phyloP scores from a whole-genome alignment of 1,140 invertebrate species.

The Asbolus verrucosus region DNA sequence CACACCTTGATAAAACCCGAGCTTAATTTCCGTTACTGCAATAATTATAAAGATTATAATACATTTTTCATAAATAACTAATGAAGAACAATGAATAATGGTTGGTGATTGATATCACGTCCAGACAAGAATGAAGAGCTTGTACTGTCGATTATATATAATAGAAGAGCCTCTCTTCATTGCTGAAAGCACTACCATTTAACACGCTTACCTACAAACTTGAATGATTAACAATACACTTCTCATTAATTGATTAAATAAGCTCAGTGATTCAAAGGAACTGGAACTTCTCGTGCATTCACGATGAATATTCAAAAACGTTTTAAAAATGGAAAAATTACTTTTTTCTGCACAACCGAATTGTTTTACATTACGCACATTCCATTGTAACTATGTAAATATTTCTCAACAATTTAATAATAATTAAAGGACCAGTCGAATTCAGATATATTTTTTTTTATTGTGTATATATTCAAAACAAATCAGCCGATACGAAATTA shows the following conservation, averaged over 20 bases:
- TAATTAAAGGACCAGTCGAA: no score
- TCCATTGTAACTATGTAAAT: neutral
- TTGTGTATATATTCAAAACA: slow-evolving; percentile 5
- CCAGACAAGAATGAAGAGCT: slow-evolving; percentile 1
- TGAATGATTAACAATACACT: slow-evolving; percentile 16
- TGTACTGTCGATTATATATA: no score
- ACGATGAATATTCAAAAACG: no score
- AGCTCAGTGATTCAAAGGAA: no score
- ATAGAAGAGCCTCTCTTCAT: neutral
- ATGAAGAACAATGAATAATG: slow-evolving; percentile 15
- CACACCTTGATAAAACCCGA: slow-evolving; percentile 9
- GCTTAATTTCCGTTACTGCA: slow-evolving; percentile 19
- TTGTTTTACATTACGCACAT: neutral
- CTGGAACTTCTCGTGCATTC: slow-evolving; percentile 25
- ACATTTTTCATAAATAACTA: slow-evolving; percentile 13
- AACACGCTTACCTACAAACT: neutral
- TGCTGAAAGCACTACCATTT: neutral
- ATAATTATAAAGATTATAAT: slow-evolving; percentile 3
- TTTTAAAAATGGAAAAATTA: no score
- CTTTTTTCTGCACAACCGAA: neutral
- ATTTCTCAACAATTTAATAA: no score
- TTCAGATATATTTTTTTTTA: neutral
- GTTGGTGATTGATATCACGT: slow-evolving; percentile 3
- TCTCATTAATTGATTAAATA: slow-evolving; percentile 19
- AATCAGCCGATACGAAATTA: slow-evolving; percentile 26